These are phyloP conservation scores for Phenacoccus solenopsis DNA, from an alignment of 1,140 invertebrate species.

Conservation along the genomic window DNA sequence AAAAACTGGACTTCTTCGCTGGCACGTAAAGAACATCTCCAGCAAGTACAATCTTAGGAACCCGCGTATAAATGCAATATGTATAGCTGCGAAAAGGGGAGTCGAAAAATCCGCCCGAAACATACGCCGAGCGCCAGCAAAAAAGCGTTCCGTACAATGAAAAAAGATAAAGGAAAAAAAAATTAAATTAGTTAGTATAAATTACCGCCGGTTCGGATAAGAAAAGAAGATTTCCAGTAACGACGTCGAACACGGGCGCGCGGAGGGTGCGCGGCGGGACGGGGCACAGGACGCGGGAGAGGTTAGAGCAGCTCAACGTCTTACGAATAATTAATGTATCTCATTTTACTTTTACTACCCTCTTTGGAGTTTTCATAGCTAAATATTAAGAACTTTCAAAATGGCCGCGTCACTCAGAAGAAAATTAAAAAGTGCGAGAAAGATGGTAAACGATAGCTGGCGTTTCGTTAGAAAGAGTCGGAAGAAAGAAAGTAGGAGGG, in stretches of 20 bases:
- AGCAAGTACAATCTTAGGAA: no score
- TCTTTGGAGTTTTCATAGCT: conserved; percentile 25
- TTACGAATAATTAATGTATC: conserved; percentile 29
- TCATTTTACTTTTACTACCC: conserved; percentile 29
- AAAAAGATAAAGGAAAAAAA: background rate
- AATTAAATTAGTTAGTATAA: conserved; percentile 17
- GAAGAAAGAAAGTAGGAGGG: conserved; percentile 22
- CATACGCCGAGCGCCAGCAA: no score
- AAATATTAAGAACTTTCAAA: conserved; percentile 30
- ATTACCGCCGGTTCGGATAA: conserved; percentile 14
- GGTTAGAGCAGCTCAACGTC: conserved; percentile 4
- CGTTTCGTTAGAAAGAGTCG: conserved; percentile 13
- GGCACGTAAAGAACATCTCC: no score
- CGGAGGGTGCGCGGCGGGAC: background rate
- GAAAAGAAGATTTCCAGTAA: conserved; percentile 16
- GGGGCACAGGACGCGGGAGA: background rate
- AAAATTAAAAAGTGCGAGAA: conserved; percentile 28
- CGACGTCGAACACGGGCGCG: background rate
- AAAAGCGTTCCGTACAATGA: no score
- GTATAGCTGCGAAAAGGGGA: no score
- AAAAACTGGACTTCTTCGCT: no score
- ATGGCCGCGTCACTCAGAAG: conserved; percentile 26
- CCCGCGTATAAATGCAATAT: no score
- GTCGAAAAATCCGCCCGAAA: no score
- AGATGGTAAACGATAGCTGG: conserved; percentile 19